Conservation (phyloP, 2,888 invertebrate species). For the Plusia festucae region DNA sequence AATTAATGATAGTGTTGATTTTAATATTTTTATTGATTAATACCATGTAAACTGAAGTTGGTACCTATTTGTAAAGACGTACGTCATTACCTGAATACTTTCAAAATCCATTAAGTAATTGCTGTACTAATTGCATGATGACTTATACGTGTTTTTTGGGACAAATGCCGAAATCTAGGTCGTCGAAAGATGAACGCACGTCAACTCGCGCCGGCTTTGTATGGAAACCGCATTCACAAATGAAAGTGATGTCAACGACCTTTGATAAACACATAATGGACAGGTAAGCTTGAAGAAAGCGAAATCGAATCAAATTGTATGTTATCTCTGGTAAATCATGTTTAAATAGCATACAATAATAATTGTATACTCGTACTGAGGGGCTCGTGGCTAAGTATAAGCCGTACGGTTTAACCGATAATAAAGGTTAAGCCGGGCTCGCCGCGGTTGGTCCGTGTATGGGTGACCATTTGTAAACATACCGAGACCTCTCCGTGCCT, state of each 20-base stretch:
- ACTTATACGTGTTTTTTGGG: constrained; percentile 5
- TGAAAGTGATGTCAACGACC: constrained; percentile 65
- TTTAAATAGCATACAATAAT: no score
- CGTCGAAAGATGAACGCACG: constrained; percentile 10
- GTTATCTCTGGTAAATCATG: constrained; percentile 23
- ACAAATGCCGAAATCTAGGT: background rate
- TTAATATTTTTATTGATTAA: no score
- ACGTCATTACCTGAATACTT: background rate
- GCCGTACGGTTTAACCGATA: no score
- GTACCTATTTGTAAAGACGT: background rate
- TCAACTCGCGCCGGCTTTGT: constrained; percentile 12
- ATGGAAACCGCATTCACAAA: constrained; percentile 49
- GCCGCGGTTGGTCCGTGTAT: no score
- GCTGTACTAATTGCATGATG: background rate
- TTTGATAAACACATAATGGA: constrained; percentile 46
- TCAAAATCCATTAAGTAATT: background rate
- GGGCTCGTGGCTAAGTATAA: no score
- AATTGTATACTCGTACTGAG: no score
- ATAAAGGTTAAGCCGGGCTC: no score
- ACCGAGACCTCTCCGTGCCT: no score
- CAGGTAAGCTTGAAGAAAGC: constrained; percentile 43
- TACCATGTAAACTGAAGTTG: no score
- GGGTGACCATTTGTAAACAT: no score
- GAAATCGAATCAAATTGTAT: constrained; percentile 35
- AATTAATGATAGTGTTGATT: no score